Evolutionary conservation across 2,888 invertebrate species (phyloP), one percentile per base, ranked within the genome.

Genomic region (Meandrusa payeni): DNA sequence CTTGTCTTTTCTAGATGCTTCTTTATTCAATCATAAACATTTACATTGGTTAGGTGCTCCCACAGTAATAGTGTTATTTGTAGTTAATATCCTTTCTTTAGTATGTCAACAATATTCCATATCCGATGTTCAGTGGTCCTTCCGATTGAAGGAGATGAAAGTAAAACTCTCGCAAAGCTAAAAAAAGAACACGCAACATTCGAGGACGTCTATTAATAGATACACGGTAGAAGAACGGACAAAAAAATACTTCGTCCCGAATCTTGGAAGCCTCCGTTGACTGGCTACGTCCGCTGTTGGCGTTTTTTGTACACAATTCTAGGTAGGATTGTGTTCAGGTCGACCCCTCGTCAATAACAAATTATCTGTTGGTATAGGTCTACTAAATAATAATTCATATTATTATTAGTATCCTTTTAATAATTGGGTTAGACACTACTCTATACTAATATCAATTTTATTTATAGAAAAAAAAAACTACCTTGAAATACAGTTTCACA

Each of bases 241-340:
- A 77, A 77, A 81, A 79, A 82, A 75, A n/a, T n/a, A n/a, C 57
- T 59, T 57, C 64, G 69, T 69, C 76, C 76, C 73, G 64, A 78
- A 73, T 67, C 64, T 72, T 70, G 69, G 71, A 72, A 69, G 74
- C 73, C 78, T 76, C 69, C 64, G 12, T 13, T 34, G 59, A 59
- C 70, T 69, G 64, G 11, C 19, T 24, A 12, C 67, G 66, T 69
- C 61, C 55, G 61, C 60, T 64, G 61, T 64, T 58, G 47, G 43
- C 45, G 60, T 66, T 68, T 80, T 76, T 76, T 76, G 56, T 69
- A 57, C 48, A 50, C 54, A 44, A 52, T 55, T 54, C 57, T 62
- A 59, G 59, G 54, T 55, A 59, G 54, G 55, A 48, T n/a, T n/a
- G 60, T 53, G 61, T 55, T 62, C 66, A 55, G 58, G 53, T 50